phyloP scores from a whole-genome alignment of 2,797 vertebrate species.

The Trachurus trachurus region DNA sequence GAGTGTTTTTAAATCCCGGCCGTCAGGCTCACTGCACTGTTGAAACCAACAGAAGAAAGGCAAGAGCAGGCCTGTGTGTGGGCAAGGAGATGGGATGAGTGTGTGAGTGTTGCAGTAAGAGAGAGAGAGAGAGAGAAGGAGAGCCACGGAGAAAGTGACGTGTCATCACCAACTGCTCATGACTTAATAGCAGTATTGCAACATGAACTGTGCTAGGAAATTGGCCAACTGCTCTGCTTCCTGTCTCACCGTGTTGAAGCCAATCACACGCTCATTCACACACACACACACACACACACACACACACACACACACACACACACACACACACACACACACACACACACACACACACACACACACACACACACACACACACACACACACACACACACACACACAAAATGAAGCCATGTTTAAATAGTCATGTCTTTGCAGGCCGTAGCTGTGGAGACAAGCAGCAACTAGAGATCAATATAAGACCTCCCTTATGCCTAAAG shows the following conservation, averaged over 20 bases:
- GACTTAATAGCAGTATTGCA: conserved; percentile 76
- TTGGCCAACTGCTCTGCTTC: conserved; percentile 75
- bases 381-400: no score
- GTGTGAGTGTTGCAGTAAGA: conserved; percentile 13
- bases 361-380: no score
- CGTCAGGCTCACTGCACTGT: conserved; percentile 35
- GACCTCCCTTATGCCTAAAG: conserved; percentile 26
- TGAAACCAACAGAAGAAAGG: conserved; percentile 25
- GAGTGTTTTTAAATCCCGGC: conserved; percentile 28
- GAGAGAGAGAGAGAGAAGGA: not conserved
- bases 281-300: no score
- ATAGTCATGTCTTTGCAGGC: conserved; percentile 59
- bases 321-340: no score
- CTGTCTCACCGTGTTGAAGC: conserved; percentile 45
- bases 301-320: no score
- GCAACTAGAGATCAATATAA: conserved; percentile 53
- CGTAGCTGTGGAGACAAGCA: conserved; percentile 43
- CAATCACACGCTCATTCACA: conserved; percentile 22
- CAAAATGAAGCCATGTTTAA: conserved; percentile 40
- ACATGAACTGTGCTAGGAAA: conserved; percentile 71
- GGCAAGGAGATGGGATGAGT: conserved; percentile 55
- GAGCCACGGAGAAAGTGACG: conserved; percentile 18
- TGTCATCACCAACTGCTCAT: conserved; percentile 62
- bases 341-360: no score
- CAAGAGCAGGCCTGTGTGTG: conserved; percentile 52